These are phyloP conservation scores for Tetragonisca angustula DNA, from an alignment of 2,888 invertebrate species.

Conservation along the genomic window DNA sequence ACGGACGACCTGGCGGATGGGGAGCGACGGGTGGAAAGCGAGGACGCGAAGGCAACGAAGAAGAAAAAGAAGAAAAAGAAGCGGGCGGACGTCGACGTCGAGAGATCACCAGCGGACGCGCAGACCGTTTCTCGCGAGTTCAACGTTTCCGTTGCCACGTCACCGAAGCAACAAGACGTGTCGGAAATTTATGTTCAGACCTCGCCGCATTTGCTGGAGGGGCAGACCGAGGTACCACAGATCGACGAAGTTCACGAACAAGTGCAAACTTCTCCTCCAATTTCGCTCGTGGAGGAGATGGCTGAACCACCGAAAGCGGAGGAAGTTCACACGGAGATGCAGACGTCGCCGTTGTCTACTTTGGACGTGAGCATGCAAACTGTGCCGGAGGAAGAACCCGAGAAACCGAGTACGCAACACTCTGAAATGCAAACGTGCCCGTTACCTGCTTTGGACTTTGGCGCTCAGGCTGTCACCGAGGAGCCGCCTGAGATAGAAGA, in stretches of 20 bases:
- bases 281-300: background rate
- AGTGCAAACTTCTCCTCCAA: slow-evolving; percentile 25
- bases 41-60: slow-evolving; percentile 74
- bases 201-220: slow-evolving; percentile 84
- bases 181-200: slow-evolving; percentile 85
- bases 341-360: slow-evolving; percentile 87
- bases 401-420: slow-evolving; percentile 78
- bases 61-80: slow-evolving; percentile 85
- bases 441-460: slow-evolving; percentile 78
- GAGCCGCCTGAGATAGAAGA: slow-evolving; percentile 83
- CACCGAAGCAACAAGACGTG: slow-evolving; percentile 62
- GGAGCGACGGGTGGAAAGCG: slow-evolving; percentile 63
- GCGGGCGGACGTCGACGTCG: slow-evolving; percentile 53
- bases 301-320: background rate
- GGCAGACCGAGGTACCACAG: background rate
- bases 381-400: slow-evolving; percentile 73
- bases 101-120: slow-evolving; percentile 67
- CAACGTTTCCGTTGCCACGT: slow-evolving; percentile 70
- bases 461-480: slow-evolving; percentile 69
- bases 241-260: slow-evolving; percentile 38
- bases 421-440: slow-evolving; percentile 87
- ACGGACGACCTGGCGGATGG: slow-evolving; percentile 79
- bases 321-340: slow-evolving; percentile 84
- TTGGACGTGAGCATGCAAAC: slow-evolving; percentile 72
- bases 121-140: slow-evolving; percentile 74